Conservation (phyloP, 2,888 invertebrate species). For the Temnothorax unifasciatus region DNA sequence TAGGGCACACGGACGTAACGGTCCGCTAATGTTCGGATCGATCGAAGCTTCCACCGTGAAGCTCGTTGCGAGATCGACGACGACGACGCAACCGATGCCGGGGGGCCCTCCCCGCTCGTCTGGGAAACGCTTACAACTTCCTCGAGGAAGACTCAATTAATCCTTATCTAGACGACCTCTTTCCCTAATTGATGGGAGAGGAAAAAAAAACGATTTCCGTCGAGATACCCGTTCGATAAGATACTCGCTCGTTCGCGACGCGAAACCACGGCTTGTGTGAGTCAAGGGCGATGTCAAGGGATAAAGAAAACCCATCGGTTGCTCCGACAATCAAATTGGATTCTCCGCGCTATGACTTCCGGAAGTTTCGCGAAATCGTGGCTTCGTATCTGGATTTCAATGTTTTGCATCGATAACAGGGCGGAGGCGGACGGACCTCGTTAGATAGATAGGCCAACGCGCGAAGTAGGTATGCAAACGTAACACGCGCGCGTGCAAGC, state of each 20-base stretch:
- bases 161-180: conserved; percentile 6
- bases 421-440: background rate
- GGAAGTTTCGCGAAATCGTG: no score
- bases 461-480: conserved; percentile 10
- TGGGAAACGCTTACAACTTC: conserved; percentile 23
- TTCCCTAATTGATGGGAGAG: conserved; percentile 5
- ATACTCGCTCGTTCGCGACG: background rate
- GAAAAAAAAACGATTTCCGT: conserved; percentile 2
- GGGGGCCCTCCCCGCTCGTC: conserved; percentile 9
- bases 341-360: background rate
- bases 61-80: conserved; percentile 41
- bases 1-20: conserved; percentile 60
- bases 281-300: no score
- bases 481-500: background rate
- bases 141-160: conserved; percentile 40
- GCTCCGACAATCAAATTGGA: background rate
- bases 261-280: background rate
- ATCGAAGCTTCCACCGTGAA: conserved; percentile 53
- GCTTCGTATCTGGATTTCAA: background rate
- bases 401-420: background rate
- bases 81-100: conserved; percentile 44
- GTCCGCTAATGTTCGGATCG: conserved; percentile 58
- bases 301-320: no score
- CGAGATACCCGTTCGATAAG: background rate
- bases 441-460: background rate